Evolutionary conservation across 2,113 vertebrate genomes (phyloP).

Genomic region (Scomber scombrus): DNA sequence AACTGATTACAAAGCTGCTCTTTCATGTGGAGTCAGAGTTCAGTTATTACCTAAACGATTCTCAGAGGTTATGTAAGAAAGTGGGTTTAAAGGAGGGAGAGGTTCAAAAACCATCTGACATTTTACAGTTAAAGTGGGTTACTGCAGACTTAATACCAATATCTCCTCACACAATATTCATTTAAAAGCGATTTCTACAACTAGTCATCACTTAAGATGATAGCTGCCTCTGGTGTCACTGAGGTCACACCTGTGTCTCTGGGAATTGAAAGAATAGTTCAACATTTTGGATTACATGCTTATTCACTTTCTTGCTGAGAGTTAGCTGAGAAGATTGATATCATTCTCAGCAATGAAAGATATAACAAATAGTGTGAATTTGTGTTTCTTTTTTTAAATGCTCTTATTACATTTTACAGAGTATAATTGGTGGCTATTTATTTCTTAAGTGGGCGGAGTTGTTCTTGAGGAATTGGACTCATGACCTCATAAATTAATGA

Average conservation of each 20-base stretch:
- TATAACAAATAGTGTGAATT: no score
- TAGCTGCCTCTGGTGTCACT: conserved; percentile 13
- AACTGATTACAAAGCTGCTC: conserved; percentile 63
- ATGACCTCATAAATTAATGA: no score
- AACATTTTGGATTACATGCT: not conserved
- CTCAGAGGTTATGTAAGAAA: conserved; percentile 72
- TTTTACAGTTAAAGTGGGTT: conserved; percentile 47
- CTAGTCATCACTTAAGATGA: not conserved
- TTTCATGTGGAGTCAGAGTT: conserved; percentile 77
- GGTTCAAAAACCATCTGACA: conserved; percentile 53
- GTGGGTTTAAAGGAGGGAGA: conserved; percentile 33
- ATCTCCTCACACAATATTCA: conserved; percentile 26
- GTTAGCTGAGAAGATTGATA: not conserved
- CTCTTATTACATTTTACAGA: no score
- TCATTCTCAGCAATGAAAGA: no score
- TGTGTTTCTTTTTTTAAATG: no score
- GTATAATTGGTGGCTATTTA: no score
- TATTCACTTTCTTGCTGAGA: not conserved
- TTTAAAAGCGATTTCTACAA: conserved; percentile 5
- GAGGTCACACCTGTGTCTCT: not conserved
- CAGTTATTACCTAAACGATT: conserved; percentile 72
- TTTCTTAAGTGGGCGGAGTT: no score
- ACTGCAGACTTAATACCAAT: conserved; percentile 42
- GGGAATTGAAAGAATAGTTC: not conserved
- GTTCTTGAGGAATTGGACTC: no score